These are phyloP conservation scores for Sminthopsis crassicaudata DNA, from an alignment of 2,113 vertebrate genomes.

Conservation along the genomic window DNA sequence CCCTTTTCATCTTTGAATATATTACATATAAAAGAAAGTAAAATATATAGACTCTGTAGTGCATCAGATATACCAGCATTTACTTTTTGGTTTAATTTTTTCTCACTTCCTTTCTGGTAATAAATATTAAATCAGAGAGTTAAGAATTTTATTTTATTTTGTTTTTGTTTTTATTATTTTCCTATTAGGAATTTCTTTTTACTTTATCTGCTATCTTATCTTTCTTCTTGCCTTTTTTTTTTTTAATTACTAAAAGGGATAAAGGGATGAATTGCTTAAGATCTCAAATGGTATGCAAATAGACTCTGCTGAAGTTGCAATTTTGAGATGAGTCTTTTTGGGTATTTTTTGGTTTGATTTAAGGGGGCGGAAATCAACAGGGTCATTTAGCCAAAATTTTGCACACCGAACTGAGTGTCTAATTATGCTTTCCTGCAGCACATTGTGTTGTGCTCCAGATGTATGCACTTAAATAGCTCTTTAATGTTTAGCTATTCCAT, in stretches of 20 bases:
- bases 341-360: constrained; percentile 48
- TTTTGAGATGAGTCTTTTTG: constrained; percentile 44
- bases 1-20: background rate
- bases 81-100: background rate
- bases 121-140: background rate
- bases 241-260: background rate
- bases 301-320: constrained; percentile 22
- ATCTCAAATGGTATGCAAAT: background rate
- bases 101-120: background rate
- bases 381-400: constrained; percentile 58
- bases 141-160: constrained; percentile 17
- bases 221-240: background rate
- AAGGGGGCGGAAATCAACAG: constrained; percentile 31
- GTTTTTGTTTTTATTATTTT: background rate
- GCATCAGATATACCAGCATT: background rate
- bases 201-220: background rate
- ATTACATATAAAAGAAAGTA: background rate
- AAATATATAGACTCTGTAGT: background rate
- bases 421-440: constrained; percentile 53
- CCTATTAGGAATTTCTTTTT: background rate
- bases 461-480: constrained; percentile 36
- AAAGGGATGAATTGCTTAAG: constrained; percentile 26
- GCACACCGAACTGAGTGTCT: constrained; percentile 46
- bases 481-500: constrained; percentile 41
- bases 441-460: constrained; percentile 34